Conservation (phyloP, 2,888 invertebrate genomes). For the Physocephala rufipes region DNA sequence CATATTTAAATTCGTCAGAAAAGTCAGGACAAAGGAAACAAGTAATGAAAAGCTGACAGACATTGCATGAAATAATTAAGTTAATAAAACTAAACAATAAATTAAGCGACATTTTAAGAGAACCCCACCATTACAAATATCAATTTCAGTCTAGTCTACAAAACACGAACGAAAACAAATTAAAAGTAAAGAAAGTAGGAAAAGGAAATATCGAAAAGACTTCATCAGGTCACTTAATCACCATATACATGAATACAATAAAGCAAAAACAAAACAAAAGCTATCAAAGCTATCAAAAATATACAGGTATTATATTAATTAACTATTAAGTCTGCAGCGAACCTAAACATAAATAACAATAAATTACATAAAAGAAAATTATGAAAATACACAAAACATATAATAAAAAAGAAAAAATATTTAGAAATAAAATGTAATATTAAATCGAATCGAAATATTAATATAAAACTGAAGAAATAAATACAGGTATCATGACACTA, state of each 20-base stretch:
- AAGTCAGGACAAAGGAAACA: not conserved
- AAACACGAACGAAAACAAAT: no score
- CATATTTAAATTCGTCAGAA: not conserved
- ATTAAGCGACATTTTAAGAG: not conserved
- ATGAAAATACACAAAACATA: no score
- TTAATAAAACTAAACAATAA: not conserved
- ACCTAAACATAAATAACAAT: no score
- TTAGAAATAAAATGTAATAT: no score
- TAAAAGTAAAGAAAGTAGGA: slow-evolving; percentile 21
- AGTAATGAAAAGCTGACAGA: not conserved
- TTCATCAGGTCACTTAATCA: not conserved
- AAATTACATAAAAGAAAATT: no score
- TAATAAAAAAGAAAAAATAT: no score
- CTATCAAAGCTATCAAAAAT: no score
- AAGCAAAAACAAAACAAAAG: no score
- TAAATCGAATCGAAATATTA: slow-evolving; percentile 2
- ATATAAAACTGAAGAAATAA: slow-evolving; percentile 28
- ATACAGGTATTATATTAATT: no score
- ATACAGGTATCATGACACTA: slow-evolving; percentile 18
- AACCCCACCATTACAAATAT: not conserved
- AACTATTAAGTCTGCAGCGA: no score
- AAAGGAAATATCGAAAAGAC: not conserved
- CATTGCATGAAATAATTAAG: no score
- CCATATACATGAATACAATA: not conserved
- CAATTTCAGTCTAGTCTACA: no score